Evolutionary conservation across 2,888 invertebrate species (phyloP).

Genomic region (Ichneumoninae sp.): DNA sequence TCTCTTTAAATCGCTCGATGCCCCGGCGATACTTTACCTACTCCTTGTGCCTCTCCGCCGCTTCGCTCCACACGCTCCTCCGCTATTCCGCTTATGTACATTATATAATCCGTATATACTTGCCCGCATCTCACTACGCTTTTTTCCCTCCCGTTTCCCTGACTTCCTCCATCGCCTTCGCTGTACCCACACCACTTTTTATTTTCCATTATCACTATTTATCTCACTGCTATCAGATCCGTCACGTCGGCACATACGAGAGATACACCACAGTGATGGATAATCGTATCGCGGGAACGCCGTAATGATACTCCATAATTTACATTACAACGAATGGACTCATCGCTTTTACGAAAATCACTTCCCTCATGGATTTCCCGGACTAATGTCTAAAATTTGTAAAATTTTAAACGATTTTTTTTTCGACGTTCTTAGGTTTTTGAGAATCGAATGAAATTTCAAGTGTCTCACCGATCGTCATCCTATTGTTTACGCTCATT

Average conservation of each 20-base stretch:
- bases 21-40: conserved; percentile 73
- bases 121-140: background rate
- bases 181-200: conserved; percentile 22
- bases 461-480: too few relatives aligned
- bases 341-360: background rate
- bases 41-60: background rate
- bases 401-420: background rate
- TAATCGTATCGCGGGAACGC: conserved; percentile 21
- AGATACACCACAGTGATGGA: conserved; percentile 25
- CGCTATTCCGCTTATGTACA: conserved; percentile 21
- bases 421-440: too few relatives aligned
- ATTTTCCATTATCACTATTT: conserved; percentile 34
- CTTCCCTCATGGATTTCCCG: background rate
- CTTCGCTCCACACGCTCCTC: conserved; percentile 31
- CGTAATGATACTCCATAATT: conserved; percentile 31
- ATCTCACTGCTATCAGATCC: conserved; percentile 26
- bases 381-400: background rate
- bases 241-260: conserved; percentile 16
- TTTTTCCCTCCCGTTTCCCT: conserved; percentile 22
- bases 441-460: too few relatives aligned
- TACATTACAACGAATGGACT: conserved; percentile 4
- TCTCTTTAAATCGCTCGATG: conserved; percentile 75
- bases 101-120: conserved; percentile 14
- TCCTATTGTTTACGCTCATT: background rate
- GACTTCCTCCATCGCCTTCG: conserved; percentile 26